Evolutionary conservation across 2,797 vertebrate genomes (phyloP).

Genomic region (Sardinella longiceps): DNA sequence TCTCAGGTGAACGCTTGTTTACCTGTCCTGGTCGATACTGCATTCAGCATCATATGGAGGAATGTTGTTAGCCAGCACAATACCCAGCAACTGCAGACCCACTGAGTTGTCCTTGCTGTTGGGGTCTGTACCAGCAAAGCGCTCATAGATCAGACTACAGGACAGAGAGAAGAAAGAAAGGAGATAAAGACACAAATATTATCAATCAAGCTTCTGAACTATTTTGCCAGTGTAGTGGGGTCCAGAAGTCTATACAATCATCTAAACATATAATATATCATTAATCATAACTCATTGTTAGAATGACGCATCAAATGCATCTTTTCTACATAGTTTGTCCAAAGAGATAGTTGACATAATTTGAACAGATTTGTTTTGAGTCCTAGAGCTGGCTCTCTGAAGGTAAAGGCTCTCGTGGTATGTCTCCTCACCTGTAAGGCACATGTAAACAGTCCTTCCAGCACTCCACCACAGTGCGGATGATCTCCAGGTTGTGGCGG

Average conservation of each 20-base stretch:
- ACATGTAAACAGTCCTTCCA: conserved; percentile 92
- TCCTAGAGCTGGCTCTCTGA: not conserved
- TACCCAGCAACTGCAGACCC: conserved; percentile 93
- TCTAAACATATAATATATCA: not conserved
- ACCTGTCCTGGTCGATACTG: conserved; percentile 83
- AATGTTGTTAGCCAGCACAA: conserved; percentile 90
- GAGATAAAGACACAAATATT: not conserved
- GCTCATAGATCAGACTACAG: conserved; percentile 83
- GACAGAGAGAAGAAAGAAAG: not conserved
- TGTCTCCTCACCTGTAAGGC: conserved; percentile 85
- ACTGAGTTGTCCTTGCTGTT: conserved; percentile 94
- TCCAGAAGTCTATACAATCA: not conserved
- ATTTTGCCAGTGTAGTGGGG: too few relatives aligned
- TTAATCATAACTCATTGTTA: not conserved
- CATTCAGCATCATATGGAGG: conserved; percentile 85
- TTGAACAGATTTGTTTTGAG: too few relatives aligned
- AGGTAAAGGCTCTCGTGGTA: not conserved
- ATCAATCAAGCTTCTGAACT: not conserved
- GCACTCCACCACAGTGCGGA: conserved; percentile 93
- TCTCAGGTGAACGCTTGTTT: conserved; percentile 37
- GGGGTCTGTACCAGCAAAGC: conserved; percentile 81
- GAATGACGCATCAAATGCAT: not conserved
- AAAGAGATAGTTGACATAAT: too few relatives aligned
- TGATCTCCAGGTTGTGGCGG: conserved; percentile 95
- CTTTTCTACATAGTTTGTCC: too few relatives aligned